A percentile compares a stretch with the other conserved stretches of the same genome.
These are phyloP conservation scores for Colletes latitarsis DNA, from an alignment of 1,140 invertebrate genomes.

Conservation along the genomic window DNA sequence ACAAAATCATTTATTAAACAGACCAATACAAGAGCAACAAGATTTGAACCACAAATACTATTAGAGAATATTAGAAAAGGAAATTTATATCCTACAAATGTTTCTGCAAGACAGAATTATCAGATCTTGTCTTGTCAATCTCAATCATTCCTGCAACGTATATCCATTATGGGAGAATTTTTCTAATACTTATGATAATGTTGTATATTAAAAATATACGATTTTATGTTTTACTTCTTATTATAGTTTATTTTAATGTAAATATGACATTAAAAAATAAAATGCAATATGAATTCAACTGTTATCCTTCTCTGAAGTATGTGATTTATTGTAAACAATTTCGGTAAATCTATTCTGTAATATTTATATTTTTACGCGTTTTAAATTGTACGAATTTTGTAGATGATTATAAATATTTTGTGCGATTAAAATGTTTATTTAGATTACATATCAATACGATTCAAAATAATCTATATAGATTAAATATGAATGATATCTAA, in stretches of 20 bases:
- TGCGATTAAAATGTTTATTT: too few relatives aligned
- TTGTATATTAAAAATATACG: neutral
- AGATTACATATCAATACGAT: too few relatives aligned
- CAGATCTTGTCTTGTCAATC: slow-evolving; percentile 85
- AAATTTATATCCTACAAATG: slow-evolving; percentile 82
- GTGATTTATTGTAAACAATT: neutral
- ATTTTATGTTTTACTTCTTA: neutral
- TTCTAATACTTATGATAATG: slow-evolving; percentile 69
- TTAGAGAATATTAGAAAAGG: slow-evolving; percentile 83
- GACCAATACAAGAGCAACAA: slow-evolving; percentile 63
- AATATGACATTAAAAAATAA: neutral
- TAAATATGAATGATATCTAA: too few relatives aligned
- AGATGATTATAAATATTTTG: too few relatives aligned
- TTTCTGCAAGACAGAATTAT: slow-evolving; percentile 80
- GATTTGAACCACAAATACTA: slow-evolving; percentile 84
- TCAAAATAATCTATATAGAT: too few relatives aligned
- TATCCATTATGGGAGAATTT: slow-evolving; percentile 88
- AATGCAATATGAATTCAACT: neutral
- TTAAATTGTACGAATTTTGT: too few relatives aligned
- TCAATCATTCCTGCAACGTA: slow-evolving; percentile 86
- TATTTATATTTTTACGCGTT: too few relatives aligned
- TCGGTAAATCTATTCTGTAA: too few relatives aligned
- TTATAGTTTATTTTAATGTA: neutral
- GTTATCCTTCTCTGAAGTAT: neutral
- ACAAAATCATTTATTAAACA: slow-evolving; percentile 57